Conservation (phyloP, 2,113 vertebrate genomes). For the Sceloporus tristichus region DNA sequence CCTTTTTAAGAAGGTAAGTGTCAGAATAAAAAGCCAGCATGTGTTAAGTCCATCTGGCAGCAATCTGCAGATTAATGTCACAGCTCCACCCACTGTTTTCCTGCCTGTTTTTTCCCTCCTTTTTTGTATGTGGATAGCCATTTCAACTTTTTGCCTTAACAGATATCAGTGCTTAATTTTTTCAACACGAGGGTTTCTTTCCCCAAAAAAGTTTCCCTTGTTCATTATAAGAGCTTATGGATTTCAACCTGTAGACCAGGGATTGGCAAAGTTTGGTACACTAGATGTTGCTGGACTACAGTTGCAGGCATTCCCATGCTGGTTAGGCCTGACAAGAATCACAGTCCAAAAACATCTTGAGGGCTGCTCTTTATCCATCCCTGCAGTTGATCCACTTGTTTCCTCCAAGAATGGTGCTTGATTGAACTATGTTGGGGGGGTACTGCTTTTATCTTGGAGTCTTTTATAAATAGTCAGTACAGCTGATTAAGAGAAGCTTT, state of each 20-base stretch:
- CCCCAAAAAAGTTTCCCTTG: background rate
- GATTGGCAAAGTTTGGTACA: too few species aligned
- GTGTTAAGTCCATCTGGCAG: background rate
- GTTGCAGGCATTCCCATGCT: too few species aligned
- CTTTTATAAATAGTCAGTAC: background rate
- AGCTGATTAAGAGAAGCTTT: background rate
- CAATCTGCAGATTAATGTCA: background rate
- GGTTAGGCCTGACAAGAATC: too few species aligned
- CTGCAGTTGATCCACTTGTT: background rate
- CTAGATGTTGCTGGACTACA: too few species aligned
- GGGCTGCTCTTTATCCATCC: too few species aligned
- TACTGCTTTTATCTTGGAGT: background rate
- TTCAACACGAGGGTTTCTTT: background rate
- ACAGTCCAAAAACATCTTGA: too few species aligned
- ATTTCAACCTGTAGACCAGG: background rate
- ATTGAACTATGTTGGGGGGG: background rate
- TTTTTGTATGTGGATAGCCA: background rate
- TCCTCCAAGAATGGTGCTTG: background rate
- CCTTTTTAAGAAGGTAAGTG: slow-evolving; percentile 95
- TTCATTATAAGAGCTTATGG: background rate
- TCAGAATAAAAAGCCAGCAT: background rate
- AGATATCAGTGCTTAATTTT: background rate
- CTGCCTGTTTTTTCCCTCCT: too few species aligned
- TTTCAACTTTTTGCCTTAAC: background rate
- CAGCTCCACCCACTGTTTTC: background rate